A percentile compares a stretch with the other conserved stretches of the same genome.
Conservation (phyloP, 1,140 invertebrate species). For the Heterodera schachtii region DNA sequence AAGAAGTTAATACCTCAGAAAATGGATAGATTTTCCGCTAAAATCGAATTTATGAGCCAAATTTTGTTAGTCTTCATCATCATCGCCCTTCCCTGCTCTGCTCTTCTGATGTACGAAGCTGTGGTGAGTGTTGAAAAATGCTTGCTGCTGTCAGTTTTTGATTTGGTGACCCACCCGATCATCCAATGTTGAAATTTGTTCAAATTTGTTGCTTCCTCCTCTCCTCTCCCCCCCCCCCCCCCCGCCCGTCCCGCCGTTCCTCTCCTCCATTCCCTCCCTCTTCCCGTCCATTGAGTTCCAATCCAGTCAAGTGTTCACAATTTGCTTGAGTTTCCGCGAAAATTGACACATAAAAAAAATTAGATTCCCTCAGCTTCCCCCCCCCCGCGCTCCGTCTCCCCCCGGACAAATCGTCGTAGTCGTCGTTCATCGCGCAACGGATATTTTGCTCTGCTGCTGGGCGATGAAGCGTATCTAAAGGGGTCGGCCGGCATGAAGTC, state of each 20-base stretch:
- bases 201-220: not conserved
- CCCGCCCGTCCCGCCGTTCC: not conserved
- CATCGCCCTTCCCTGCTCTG: no score
- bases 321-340: not conserved
- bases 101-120: no score
- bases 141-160: not conserved
- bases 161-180: not conserved
- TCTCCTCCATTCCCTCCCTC: not conserved
- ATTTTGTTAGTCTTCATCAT: no score
- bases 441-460: no score
- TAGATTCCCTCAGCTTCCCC: not conserved
- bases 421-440: no score
- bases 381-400: not conserved
- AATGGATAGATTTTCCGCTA: no score
- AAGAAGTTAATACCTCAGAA: no score
- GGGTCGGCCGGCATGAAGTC: no score
- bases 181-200: not conserved
- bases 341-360: conserved; percentile 13
- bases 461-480: no score
- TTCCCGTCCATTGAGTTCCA: not conserved
- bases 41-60: no score
- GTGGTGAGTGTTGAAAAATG: no score
- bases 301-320: not conserved
- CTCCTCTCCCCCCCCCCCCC: not conserved
- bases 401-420: no score